A percentile compares a stretch with the other conserved stretches of the same genome.
Evolutionary conservation across 1,140 invertebrate species (phyloP).

Genomic region (Parasteatoda tepidariorum): DNA sequence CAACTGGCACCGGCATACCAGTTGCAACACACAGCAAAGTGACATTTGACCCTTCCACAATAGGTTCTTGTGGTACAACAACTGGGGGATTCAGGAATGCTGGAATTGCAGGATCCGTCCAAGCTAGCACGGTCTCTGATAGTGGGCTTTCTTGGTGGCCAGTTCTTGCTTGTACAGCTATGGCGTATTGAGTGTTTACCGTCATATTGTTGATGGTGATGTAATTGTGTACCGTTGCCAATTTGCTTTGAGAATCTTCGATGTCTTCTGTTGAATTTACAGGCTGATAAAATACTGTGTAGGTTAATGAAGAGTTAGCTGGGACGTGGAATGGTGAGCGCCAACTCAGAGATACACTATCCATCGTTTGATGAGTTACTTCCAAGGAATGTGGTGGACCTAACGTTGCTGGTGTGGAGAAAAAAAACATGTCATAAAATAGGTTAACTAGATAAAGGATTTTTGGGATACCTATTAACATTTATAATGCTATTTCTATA

Average conservation of each 20-base stretch:
- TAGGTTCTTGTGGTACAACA: slow-evolving; percentile 82
- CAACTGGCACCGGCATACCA: slow-evolving; percentile 83
- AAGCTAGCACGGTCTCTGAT: slow-evolving; percentile 77
- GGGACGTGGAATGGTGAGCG: slow-evolving; percentile 76
- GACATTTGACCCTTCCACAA: slow-evolving; percentile 85
- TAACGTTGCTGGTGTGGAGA: slow-evolving; percentile 66
- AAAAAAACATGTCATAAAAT: background rate
- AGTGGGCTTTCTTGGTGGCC: slow-evolving; percentile 57
- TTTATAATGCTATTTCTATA: background rate
- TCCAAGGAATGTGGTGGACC: slow-evolving; percentile 82
- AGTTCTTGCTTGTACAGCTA: slow-evolving; percentile 62
- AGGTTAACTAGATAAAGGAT: background rate
- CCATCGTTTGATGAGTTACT: slow-evolving; percentile 80
- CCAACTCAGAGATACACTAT: slow-evolving; percentile 82
- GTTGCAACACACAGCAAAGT: slow-evolving; percentile 85
- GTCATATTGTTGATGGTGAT: slow-evolving; percentile 54
- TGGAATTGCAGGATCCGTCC: slow-evolving; percentile 87
- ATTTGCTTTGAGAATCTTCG: slow-evolving; percentile 28
- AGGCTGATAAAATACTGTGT: slow-evolving; percentile 57
- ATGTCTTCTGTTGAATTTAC: slow-evolving; percentile 5
- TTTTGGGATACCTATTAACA: background rate
- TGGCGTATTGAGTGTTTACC: slow-evolving; percentile 64
- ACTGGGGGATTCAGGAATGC: slow-evolving; percentile 86
- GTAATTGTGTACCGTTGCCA: slow-evolving; percentile 27
- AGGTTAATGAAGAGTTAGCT: slow-evolving; percentile 54